Conservation (phyloP, 2,888 invertebrate species). For the Chymomyza amoena region DNA sequence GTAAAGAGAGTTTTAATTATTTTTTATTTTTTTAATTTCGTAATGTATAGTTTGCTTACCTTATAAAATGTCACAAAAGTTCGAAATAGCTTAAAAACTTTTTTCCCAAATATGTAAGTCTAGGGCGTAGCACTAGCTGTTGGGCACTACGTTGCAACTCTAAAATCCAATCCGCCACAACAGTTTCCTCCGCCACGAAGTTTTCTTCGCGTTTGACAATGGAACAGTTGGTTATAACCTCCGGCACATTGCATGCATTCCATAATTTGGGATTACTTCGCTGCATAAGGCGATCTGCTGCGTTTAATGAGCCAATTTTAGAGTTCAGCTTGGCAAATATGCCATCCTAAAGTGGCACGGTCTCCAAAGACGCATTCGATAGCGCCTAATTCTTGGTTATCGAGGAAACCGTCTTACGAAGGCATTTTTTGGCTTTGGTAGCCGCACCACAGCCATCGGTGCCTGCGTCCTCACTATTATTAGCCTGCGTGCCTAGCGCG, state of each 20-base stretch:
- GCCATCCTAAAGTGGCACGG: slow-evolving; percentile 80
- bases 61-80: too few species aligned
- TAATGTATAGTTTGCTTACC: too few species aligned
- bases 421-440: slow-evolving; percentile 67
- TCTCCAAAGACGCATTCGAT: slow-evolving; percentile 76
- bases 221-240: slow-evolving; percentile 55
- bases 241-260: slow-evolving; percentile 48
- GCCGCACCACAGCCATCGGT: slow-evolving; percentile 45
- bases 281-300: slow-evolving; percentile 82
- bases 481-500: slow-evolving; percentile 83
- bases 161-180: slow-evolving; percentile 53
- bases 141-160: slow-evolving; percentile 52
- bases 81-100: too few species aligned
- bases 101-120: too few species aligned
- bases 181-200: slow-evolving; percentile 31
- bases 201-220: slow-evolving; percentile 24
- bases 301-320: slow-evolving; percentile 82
- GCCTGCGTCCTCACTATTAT: too few species aligned
- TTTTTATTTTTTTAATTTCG: too few species aligned
- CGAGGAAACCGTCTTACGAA: slow-evolving; percentile 66
- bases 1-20: too few species aligned
- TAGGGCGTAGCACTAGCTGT: slow-evolving; percentile 65
- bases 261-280: slow-evolving; percentile 73
- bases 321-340: slow-evolving; percentile 83
- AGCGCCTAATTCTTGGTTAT: slow-evolving; percentile 78